Evolutionary conservation across 2,797 vertebrate species (phyloP), one percentile per base, ranked within the genome.

Genomic region (Chloroceryle inda): DNA sequence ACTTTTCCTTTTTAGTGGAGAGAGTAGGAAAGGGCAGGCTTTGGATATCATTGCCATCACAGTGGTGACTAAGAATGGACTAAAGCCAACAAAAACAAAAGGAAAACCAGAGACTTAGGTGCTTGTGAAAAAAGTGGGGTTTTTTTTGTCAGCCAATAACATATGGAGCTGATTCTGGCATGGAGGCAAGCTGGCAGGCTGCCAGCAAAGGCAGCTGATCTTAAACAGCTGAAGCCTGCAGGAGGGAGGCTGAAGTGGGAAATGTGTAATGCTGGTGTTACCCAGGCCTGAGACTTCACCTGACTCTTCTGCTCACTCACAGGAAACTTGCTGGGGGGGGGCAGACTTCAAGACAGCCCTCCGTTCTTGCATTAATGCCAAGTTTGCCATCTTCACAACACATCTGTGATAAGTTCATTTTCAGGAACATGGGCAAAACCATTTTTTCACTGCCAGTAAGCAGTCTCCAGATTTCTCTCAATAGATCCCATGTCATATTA

Each of bases 51-150:
- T 45, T 88, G 40, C 72, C 71, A 13, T 71, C 52, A 17, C 42
- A 52, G 8, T 29, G 69, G 37, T 87, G 78, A 77, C 75, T 88
- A 42, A 83, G 69, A 56, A 33, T 72, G 52, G 73, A 87, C 35
- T 76, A 56, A 89, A 92, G 67, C 87, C 59, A 87, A 66, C 17
- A 94, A 64, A 85, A 92, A 77, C 44, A 67, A 76, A 82, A 94
- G 49, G 63, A 87, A 79, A 83, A 68, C 59, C 81, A 83, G 59
- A 68, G 31, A 66, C 47, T 27, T 73, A 56, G 66, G 35, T 72
- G 85, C 53, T 94, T 87, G 59, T 89, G 78, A 80, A 91, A 45
- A 59, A 74, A 76, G 47, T 17, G 16, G 5, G 8, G 2, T 0
- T 9, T 78, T 78, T 80, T 50, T 67, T 56, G 63, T 81, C 58